phyloP scores from a whole-genome alignment of 2,797 vertebrate genomes.

The Vespertilio murinus region DNA sequence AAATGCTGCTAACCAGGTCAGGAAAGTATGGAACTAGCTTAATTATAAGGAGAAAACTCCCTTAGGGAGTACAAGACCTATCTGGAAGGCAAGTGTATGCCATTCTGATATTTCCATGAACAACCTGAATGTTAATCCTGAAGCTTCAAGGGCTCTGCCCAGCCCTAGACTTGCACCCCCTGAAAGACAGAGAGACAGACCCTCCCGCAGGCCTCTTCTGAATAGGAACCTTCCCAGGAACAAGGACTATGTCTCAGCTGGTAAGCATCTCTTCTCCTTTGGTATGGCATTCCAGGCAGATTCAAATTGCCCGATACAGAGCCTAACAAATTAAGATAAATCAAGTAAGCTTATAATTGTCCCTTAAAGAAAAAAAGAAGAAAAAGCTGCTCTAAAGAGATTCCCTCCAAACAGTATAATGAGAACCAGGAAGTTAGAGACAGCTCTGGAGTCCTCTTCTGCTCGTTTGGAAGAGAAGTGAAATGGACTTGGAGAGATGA shows the following conservation, averaged over 20 bases:
- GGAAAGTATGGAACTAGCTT: neutral
- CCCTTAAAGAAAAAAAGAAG: neutral
- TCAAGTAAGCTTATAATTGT: neutral
- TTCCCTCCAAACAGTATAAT: neutral
- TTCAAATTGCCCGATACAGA: neutral
- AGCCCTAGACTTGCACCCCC: neutral
- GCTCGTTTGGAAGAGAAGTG: neutral
- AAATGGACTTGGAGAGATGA: neutral
- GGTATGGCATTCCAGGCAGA: neutral
- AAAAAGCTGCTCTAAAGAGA: neutral
- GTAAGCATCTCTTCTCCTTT: neutral
- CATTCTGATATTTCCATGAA: neutral
- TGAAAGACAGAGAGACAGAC: neutral
- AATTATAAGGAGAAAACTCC: neutral
- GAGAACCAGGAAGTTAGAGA: neutral
- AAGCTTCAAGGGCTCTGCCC: neutral
- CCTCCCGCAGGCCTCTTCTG: rapidly evolving
- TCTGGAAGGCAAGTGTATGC: neutral
- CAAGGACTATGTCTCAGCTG: neutral
- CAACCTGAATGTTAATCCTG: neutral
- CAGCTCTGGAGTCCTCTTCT: neutral
- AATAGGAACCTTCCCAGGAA: neutral
- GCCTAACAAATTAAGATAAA: neutral
- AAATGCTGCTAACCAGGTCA: neutral
- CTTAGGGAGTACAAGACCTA: neutral